These are phyloP conservation scores for Gallinago undulata DNA, from an alignment of 2,113 vertebrate species.

Conservation along the genomic window DNA sequence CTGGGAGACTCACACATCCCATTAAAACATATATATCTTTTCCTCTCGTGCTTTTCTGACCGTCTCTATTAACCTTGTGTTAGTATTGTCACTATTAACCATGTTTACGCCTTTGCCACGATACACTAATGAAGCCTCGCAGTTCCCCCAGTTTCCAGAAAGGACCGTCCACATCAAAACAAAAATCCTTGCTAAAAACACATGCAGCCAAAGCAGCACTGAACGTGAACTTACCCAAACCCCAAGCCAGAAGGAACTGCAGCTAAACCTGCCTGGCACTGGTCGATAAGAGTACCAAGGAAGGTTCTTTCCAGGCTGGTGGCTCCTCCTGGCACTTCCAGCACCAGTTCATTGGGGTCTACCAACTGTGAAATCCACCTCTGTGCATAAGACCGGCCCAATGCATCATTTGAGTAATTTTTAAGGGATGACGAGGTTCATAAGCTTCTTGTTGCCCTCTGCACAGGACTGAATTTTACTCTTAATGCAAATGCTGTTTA, in stretches of 20 bases:
- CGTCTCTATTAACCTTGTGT: not conserved
- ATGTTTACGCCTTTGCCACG: accelerated
- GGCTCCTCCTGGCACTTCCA: not conserved
- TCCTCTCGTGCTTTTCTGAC: not conserved
- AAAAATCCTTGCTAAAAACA: not conserved
- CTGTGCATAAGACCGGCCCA: not conserved
- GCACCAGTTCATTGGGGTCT: not conserved
- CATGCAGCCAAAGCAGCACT: not conserved
- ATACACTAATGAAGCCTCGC: not conserved
- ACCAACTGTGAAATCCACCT: not conserved
- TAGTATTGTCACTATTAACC: not conserved
- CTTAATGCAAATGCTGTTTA: constrained; percentile 37
- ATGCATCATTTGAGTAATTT: not conserved
- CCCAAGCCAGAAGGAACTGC: not conserved
- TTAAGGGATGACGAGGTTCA: constrained; percentile 16
- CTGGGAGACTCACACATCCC: not conserved
- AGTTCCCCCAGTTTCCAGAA: not conserved
- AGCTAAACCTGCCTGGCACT: not conserved
- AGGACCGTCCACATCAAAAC: not conserved
- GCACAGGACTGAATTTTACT: constrained; percentile 31
- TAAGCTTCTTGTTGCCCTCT: not conserved
- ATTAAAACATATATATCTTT: not conserved
- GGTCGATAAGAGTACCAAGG: not conserved
- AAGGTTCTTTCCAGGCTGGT: not conserved
- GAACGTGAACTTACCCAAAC: accelerated